phyloP scores from a whole-genome alignment of 1,140 invertebrate species.

The Oncopeltus fasciatus region DNA sequence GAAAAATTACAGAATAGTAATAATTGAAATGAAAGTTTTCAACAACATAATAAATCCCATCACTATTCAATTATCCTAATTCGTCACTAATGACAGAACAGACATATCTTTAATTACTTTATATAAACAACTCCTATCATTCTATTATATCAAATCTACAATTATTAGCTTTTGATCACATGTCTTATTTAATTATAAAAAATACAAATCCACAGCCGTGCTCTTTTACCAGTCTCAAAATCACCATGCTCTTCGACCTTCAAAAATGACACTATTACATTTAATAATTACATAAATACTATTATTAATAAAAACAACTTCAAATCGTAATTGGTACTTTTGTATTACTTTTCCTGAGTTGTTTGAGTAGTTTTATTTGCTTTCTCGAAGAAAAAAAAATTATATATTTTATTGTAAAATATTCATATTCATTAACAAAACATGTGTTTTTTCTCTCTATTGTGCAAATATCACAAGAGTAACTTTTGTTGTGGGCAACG shows the following conservation, averaged over 20 bases:
- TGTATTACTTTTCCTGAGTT: too few relatives aligned
- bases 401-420: too few relatives aligned
- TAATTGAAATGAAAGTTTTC: not conserved
- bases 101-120: not conserved
- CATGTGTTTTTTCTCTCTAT: too few relatives aligned
- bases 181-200: conserved; percentile 17
- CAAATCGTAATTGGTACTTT: too few relatives aligned
- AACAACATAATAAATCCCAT: not conserved
- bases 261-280: conserved; percentile 10
- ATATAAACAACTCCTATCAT: conserved; percentile 2
- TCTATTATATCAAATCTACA: conserved; percentile 11
- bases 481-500: too few relatives aligned
- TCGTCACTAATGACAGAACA: not conserved
- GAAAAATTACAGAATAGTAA: not conserved
- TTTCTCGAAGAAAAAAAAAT: too few relatives aligned
- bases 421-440: too few relatives aligned
- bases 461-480: too few relatives aligned
- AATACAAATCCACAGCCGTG: conserved; percentile 20
- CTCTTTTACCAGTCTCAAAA: conserved; percentile 17
- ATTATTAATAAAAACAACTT: conserved; percentile 15
- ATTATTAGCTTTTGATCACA: conserved; percentile 14
- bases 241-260: conserved; percentile 7
- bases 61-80: not conserved
- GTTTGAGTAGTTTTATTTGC: too few relatives aligned
- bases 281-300: conserved; percentile 16